phyloP scores from a whole-genome alignment of 1,140 invertebrate species.

The Hermetia illucens region DNA sequence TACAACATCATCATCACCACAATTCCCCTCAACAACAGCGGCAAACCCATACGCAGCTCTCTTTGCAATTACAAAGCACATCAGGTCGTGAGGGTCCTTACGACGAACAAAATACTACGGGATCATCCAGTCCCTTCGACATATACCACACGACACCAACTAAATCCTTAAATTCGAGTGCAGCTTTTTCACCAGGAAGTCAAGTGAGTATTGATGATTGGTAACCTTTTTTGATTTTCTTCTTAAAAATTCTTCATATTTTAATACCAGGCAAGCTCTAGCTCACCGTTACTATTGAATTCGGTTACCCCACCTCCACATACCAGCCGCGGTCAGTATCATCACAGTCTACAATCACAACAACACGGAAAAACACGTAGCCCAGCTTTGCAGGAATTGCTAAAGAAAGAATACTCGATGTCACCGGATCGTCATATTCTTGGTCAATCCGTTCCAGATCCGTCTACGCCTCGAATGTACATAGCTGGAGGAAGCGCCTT shows the following conservation, averaged over 20 bases:
- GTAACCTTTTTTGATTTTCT: conserved; percentile 15
- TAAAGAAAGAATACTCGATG: conserved; percentile 40
- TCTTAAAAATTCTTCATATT: conserved; percentile 1
- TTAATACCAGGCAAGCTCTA: conserved; percentile 14
- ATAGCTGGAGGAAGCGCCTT: conserved; percentile 10
- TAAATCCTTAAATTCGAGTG: conserved; percentile 14
- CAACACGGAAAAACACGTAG: conserved; percentile 31
- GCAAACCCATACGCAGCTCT: too few species aligned
- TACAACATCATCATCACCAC: conserved; percentile 17
- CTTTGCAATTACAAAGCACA: too few species aligned
- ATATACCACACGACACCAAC: conserved; percentile 31
- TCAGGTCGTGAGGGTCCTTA: neutral
- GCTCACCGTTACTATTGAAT: conserved; percentile 19
- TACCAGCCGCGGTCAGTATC: conserved; percentile 43
- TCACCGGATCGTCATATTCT: conserved; percentile 39
- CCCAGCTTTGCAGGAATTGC: conserved; percentile 42
- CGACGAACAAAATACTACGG: conserved; percentile 13
- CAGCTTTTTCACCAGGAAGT: conserved; percentile 34
- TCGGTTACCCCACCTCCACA: conserved; percentile 30
- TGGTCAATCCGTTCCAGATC: conserved; percentile 42
- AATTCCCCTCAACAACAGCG: conserved; percentile 11
- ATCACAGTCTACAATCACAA: conserved; percentile 34
- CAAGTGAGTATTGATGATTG: conserved; percentile 27
- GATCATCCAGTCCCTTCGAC: conserved; percentile 30
- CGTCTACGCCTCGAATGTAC: conserved; percentile 8